Percentiles rank a stretch among this genome's conserved stretches.
phyloP scores from a whole-genome alignment of 2,797 vertebrate species.

The Alfaro cultratus region DNA sequence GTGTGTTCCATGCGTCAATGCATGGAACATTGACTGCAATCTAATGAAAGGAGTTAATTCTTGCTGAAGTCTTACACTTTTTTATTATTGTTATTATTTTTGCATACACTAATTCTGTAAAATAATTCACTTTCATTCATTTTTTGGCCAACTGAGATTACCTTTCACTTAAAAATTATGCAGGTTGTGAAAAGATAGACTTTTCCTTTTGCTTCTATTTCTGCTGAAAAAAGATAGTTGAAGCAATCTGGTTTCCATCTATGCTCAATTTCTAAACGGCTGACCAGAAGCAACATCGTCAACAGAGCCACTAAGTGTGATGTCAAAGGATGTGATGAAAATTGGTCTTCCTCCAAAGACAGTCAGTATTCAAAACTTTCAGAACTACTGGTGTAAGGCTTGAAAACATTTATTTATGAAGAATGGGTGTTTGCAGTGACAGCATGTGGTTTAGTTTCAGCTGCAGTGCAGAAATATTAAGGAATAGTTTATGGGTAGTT shows the following conservation, averaged over 20 bases:
- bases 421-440: not conserved
- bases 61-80: not conserved
- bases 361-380: not conserved
- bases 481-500: not conserved
- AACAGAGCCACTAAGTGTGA: not conserved
- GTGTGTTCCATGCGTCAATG: too few species aligned
- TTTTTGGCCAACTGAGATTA: not conserved
- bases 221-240: not conserved
- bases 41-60: too few species aligned
- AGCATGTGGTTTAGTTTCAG: not conserved
- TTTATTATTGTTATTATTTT: not conserved
- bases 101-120: not conserved
- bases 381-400: not conserved
- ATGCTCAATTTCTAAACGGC: not conserved
- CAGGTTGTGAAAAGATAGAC: not conserved
- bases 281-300: not conserved
- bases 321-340: not conserved
- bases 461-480: not conserved
- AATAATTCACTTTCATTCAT: not conserved
- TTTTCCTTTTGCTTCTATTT: not conserved
- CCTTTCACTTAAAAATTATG: not conserved
- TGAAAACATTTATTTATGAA: not conserved
- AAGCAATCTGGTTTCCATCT: not conserved
- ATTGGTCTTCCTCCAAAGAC: not conserved
- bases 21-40: too few species aligned